phyloP scores from a whole-genome alignment of 1,140 invertebrate species.

The Eufriesea mexicana region DNA sequence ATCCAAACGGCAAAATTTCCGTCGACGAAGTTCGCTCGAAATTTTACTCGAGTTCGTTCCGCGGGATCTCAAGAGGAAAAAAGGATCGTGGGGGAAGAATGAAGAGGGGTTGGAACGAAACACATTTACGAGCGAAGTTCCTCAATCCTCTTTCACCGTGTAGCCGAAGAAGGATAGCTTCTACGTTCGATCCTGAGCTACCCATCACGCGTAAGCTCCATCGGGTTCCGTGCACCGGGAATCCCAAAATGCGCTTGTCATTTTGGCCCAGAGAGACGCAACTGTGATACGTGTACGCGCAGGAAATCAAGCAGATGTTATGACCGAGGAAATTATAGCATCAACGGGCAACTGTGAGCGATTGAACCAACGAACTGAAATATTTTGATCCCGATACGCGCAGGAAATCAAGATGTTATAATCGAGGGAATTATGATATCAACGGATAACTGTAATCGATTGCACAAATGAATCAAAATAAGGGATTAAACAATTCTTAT shows the following conservation, averaged over 20 bases:
- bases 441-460: background rate
- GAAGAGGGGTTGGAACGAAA: background rate
- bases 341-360: background rate
- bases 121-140: constrained; percentile 6
- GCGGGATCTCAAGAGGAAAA: background rate
- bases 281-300: background rate
- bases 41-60: background rate
- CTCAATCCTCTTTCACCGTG: background rate
- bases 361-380: too few species aligned
- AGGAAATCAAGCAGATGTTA: background rate
- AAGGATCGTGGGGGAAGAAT: background rate
- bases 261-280: background rate
- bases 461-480: background rate
- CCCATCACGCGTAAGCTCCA: constrained; percentile 21
- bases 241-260: background rate
- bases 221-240: background rate
- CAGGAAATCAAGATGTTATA: background rate
- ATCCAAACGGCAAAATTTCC: background rate
- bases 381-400: too few species aligned
- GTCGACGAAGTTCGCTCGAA: background rate
- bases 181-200: constrained; percentile 12
- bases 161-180: background rate
- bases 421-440: background rate
- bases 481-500: too few species aligned
- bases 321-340: background rate